Base-by-base conservation (phyloP, 2,113 vertebrate species). In the Strix uralensis region DNA sequence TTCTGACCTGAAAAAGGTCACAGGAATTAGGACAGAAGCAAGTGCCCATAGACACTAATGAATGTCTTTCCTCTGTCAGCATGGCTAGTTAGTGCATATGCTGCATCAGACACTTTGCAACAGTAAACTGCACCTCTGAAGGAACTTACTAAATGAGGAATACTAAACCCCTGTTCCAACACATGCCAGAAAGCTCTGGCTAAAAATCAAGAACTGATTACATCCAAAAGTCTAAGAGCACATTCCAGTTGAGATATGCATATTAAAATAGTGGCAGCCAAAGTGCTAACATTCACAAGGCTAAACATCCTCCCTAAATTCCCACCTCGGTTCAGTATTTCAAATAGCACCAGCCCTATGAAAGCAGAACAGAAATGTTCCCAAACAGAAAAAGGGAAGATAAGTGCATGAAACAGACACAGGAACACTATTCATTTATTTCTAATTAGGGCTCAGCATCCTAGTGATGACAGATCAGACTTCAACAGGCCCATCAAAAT, bases 161-260 rank as follows among this genome's bases (percentile, higher is more conserved):
- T 80, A 88, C 23, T 47, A 86, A 79, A 63, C 49, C n/a, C 25
- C 19, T 58, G 5, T n/a, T 88, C 34, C 58, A 94, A 85, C 6
- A 67, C 30, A 49, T 58, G 78, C 58, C 87, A 73, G 59, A 90
- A 85, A 80, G 7, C 22, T 70, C 77, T 95, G 92, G 85, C 85
- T 92, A 88, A 81, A 95, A 93, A 77, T 61, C 54, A 92, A 86
- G 63, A 92, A 69, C 18, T 69, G 61, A 72, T 91, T 81, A 59
- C 46, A 72, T n/a, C 10, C 6, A 9, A 82, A 87, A 92, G 59
- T 57, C 49, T 52, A 75, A 77, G 26, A 69, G 66, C 30, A 80
- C 32, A 44, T 73, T 90, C 72, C 42, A 93, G 54, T 86, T 77
- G 62, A 90, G 81, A 92, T 73, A 70, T 25, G 58, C 27, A 47